Evolutionary conservation across 1,140 invertebrate genomes (phyloP), one percentile per base, ranked within the genome.

Genomic region (Drosophila littoralis): DNA sequence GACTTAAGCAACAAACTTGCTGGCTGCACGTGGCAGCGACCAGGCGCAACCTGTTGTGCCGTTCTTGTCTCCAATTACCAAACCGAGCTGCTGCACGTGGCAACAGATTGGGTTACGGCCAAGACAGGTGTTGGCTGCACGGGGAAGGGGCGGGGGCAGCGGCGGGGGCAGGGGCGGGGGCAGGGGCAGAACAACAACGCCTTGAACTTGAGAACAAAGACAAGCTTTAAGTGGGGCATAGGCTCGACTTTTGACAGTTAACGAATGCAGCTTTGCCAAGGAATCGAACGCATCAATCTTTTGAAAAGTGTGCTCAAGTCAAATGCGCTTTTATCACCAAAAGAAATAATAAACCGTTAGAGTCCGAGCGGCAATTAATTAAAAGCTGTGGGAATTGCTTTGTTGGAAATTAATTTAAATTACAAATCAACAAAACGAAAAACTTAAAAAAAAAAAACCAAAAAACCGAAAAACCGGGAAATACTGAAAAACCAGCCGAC

Each of bases 1-100:
- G 73, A 84, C 77, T 84, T 84, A 45, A 48, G 81, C 73, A 75
- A 85, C 77, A 42, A 81, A 84, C 77, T 70, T 64, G 75, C 13
- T 61, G 50, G 57, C 38, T 76, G 48, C 58, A 74, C 59, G 76
- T 78, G 76, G 64, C 71, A 54, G 54, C 69, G 45, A 42, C 13
- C 58, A 46, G 22, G 59, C 32, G 48, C 70, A 73, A 68, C 55
- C 70, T 73, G 70, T 68, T 73, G 64, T 73, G 70, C 55, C 70
- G 70, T 73, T 73, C 70, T 73, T 48, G 64, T 68, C 64, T 73
- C 70, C 70, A 60, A 68, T 73, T 73, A 73, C 70, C 64, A 73
- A 73, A 68, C 64, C 70, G 22, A 33, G 15, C 43, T 38, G 70
- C 66, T 74, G 71, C 71, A 74, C 71, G 71, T 74, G 71, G 71